These are phyloP conservation scores for Gymnocheta viridis DNA, from an alignment of 2,888 invertebrate genomes.

Conservation along the genomic window DNA sequence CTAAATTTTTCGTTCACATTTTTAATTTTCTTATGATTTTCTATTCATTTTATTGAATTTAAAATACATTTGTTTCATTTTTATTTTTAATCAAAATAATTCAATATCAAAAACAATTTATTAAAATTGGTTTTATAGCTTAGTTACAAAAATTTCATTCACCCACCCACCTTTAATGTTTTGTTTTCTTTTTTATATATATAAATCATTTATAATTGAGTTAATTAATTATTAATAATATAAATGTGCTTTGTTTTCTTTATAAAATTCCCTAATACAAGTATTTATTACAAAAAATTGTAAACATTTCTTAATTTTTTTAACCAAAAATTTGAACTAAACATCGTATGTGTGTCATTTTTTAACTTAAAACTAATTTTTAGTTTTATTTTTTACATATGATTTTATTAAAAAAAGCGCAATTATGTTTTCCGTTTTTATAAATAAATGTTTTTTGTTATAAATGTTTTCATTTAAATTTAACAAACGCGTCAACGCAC, in stretches of 20 bases:
- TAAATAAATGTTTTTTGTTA: conserved; percentile 39
- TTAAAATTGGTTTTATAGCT: conserved; percentile 49
- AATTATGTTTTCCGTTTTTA: conserved; percentile 55
- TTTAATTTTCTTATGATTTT: conserved; percentile 54
- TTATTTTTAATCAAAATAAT: conserved; percentile 15
- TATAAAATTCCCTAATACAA: conserved; percentile 40
- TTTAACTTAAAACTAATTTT: conserved; percentile 55
- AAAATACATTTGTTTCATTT: conserved; percentile 47
- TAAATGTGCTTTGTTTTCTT: conserved; percentile 63
- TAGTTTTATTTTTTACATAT: conserved; percentile 46
- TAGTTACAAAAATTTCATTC: conserved; percentile 56
- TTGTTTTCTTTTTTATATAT: conserved; percentile 18
- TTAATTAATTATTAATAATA: conserved; percentile 56
- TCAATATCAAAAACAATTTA: conserved; percentile 44
- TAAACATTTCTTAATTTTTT: conserved; percentile 68
- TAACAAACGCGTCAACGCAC: conserved; percentile 57
- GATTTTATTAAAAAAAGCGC: conserved; percentile 42
- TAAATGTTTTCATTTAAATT: conserved; percentile 22
- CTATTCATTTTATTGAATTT: conserved; percentile 59
- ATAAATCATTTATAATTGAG: conserved; percentile 55
- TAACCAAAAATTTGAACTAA: conserved; percentile 63
- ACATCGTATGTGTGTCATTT: conserved; percentile 80
- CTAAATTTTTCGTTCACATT: conserved; percentile 48
- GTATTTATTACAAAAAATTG: conserved; percentile 29
- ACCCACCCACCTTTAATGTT: conserved; percentile 42